A percentile compares a stretch with the other conserved stretches of the same genome.
phyloP scores from a whole-genome alignment of 2,113 vertebrate genomes.

The Mola mola region DNA sequence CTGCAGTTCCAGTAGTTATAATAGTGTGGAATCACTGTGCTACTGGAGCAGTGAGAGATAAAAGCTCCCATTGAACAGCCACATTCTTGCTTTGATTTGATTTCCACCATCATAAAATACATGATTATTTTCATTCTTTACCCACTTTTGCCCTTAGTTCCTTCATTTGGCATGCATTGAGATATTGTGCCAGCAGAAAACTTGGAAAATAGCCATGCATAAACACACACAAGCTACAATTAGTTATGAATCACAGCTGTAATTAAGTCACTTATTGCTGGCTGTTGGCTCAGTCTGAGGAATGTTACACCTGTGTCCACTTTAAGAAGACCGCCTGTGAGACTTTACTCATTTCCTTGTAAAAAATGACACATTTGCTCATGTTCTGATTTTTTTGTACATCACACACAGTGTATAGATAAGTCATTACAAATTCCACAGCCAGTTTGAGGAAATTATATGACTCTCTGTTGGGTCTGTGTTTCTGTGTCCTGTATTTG shows the following conservation, averaged over 20 bases:
- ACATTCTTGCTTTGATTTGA: conserved; percentile 36
- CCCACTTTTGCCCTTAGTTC: conserved; percentile 11
- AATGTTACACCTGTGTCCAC: conserved; percentile 51
- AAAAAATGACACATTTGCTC: conserved; percentile 43
- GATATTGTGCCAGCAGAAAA: conserved; percentile 9
- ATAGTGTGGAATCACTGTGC: conserved; percentile 35
- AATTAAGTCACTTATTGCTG: conserved; percentile 55
- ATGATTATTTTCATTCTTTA: conserved; percentile 31
- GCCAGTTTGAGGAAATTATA: conserved; percentile 32
- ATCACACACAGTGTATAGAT: not conserved
- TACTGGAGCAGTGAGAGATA: conserved; percentile 45
- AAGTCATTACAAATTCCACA: conserved; percentile 22
- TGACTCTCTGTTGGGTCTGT: conserved; percentile 27
- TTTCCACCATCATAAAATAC: conserved; percentile 44
- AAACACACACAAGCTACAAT: conserved; percentile 13
- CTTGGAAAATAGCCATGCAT: conserved; percentile 27
- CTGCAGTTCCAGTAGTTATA: conserved; percentile 38
- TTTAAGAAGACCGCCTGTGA: conserved; percentile 47
- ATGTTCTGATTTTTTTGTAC: not conserved
- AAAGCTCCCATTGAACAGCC: conserved; percentile 31
- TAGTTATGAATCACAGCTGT: conserved; percentile 67
- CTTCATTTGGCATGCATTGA: conserved; percentile 1
- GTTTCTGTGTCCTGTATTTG: conserved; percentile 46
- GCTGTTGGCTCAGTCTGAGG: conserved; percentile 54
- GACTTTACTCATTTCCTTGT: conserved; percentile 66